Evolutionary conservation across 1,140 invertebrate species (phyloP).

Genomic region (Camponotus pennsylvanicus): DNA sequence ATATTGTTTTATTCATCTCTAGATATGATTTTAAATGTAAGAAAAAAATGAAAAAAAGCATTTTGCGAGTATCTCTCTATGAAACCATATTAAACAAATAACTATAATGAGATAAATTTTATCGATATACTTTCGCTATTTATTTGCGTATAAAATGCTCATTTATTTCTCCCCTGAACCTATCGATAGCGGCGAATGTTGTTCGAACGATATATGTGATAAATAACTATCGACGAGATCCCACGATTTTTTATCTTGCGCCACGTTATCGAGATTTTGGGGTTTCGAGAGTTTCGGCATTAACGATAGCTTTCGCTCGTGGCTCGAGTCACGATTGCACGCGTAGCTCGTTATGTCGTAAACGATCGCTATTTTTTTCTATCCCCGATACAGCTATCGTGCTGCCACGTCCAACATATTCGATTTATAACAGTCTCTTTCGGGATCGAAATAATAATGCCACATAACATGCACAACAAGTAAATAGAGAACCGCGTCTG

Average conservation of each 20-base stretch:
- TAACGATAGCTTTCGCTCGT: slow-evolving; percentile 13
- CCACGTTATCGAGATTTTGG: slow-evolving; percentile 38
- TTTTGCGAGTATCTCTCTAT: background rate
- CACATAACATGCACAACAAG: slow-evolving; percentile 48
- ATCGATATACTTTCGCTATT: background rate
- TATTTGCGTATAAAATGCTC: slow-evolving; percentile 12
- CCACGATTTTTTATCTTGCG: slow-evolving; percentile 35
- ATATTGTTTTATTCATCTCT: too few species aligned
- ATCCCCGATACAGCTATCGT: slow-evolving; percentile 25
- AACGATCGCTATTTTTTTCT: slow-evolving; percentile 55
- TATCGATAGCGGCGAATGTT: background rate
- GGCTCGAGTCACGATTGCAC: slow-evolving; percentile 14
- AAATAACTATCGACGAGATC: background rate
- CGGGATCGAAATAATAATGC: slow-evolving; percentile 43
- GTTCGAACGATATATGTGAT: slow-evolving; percentile 7
- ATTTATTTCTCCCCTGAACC: slow-evolving; percentile 14
- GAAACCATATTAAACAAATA: background rate
- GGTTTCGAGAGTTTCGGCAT: slow-evolving; percentile 21
- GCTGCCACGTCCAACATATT: slow-evolving; percentile 27
- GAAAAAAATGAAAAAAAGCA: background rate
- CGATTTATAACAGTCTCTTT: slow-evolving; percentile 57
- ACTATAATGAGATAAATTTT: slow-evolving; percentile 5
- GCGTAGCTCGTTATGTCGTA: slow-evolving; percentile 46
- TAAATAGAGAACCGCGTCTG: slow-evolving; percentile 18
- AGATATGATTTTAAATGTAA: background rate